These are phyloP conservation scores for Augochlorella aurata DNA, from an alignment of 2,888 invertebrate species.

Conservation along the genomic window DNA sequence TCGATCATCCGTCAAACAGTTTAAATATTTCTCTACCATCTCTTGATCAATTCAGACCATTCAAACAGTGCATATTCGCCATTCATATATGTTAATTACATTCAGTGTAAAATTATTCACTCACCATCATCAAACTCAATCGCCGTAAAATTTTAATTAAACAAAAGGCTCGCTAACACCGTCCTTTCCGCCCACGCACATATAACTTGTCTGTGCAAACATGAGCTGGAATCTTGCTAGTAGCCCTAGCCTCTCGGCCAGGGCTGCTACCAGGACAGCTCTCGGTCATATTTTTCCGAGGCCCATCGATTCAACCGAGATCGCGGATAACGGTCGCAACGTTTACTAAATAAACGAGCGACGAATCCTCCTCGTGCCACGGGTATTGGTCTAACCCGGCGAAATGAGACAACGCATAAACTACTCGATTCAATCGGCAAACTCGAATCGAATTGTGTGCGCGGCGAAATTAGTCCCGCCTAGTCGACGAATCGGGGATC, in stretches of 20 bases:
- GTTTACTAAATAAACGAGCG: conserved; percentile 54
- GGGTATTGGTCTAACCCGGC: conserved; percentile 4
- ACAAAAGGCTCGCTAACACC: no score
- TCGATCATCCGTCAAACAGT: no score
- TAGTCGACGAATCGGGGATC: not conserved
- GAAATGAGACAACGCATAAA: conserved; percentile 22
- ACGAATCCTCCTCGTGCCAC: conserved; percentile 29
- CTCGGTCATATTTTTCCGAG: conserved; percentile 8
- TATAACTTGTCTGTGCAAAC: no score
- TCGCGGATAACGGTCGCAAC: conserved; percentile 39
- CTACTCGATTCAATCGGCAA: conserved; percentile 29
- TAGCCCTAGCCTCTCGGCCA: not conserved
- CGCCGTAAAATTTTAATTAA: no score
- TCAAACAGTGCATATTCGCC: no score
- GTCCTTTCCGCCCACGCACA: no score
- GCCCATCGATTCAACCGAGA: conserved; percentile 20
- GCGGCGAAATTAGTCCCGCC: conserved; percentile 12
- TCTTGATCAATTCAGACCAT: not conserved
- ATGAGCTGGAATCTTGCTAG: no score
- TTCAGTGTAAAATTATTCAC: no score
- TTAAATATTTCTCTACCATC: not conserved
- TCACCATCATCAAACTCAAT: no score
- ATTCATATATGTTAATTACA: no score
- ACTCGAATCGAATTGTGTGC: conserved; percentile 20
- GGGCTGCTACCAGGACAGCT: no score